Evolutionary conservation across 2,797 vertebrate species (phyloP), one percentile per base, ranked within the genome.

Genomic region (Silurus lanzhouensis): DNA sequence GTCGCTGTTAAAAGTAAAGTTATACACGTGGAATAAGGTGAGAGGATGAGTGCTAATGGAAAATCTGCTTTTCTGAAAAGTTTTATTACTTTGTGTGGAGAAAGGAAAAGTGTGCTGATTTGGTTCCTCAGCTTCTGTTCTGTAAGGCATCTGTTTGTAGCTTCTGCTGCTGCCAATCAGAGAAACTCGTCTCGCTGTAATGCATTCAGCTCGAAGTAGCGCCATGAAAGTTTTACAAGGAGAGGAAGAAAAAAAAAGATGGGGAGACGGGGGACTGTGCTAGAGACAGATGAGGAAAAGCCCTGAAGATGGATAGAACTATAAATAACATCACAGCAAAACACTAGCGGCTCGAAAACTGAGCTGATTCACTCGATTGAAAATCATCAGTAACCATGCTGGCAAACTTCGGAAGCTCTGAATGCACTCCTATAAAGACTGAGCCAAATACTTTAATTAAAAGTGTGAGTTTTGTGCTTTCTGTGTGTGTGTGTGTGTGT

Each of bases 171-270:
- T 75, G 60, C 61, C 78, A 80, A 57, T 55, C 78, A 78, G 85
- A 84, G 76, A 60, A 83, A 63, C 79, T 81, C 58, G 60, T 70
- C 74, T 84, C 88, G 66, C 90, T 88, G 86, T 89, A 89, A 91
- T 91, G 89, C 88, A 84, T 88, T 78, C 87, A 93, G 91, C 94
- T 94, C 92, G 94, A 94, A 92, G 93, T 89, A 94, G 90, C 89
- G 89, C 87, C 92, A 94, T 94, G 90, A 95, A 95, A 94, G 91
- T 94, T 95, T 95, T 88, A 95, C 89, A 91, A 84, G 78, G 87
- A 87, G 81, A 83, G 8, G 1, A 38, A 38, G 87, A 90, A 70
- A 87, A 87, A 86, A 64, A 44, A 68, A 64, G 27, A 70, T 17
- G 9, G 27, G 4, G 2, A 8, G 67, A 19, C 83, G 74, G 64